These are phyloP conservation scores for Selene dorsalis DNA, from an alignment of 2,797 vertebrate species.

Conservation along the genomic window DNA sequence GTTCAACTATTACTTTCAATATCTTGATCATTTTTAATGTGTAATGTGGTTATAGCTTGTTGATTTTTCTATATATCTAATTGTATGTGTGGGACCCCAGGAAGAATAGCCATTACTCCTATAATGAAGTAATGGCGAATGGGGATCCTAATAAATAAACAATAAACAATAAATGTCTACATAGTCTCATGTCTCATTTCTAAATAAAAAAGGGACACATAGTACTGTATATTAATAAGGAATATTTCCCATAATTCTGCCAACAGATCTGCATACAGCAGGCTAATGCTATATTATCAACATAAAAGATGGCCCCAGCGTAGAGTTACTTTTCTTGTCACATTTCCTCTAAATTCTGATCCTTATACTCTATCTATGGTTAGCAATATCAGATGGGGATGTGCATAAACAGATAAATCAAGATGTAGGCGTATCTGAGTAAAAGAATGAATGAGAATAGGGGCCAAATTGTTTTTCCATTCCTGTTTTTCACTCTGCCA, in stretches of 20 bases:
- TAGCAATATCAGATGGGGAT: not conserved
- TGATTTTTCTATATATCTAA: too few relatives aligned
- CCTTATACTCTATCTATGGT: not conserved
- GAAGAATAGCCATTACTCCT: too few relatives aligned
- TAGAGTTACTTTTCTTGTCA: not conserved
- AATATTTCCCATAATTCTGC: not conserved
- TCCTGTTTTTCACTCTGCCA: constrained; percentile 23
- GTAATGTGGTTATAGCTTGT: too few relatives aligned
- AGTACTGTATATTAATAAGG: not conserved
- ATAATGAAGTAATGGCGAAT: too few relatives aligned
- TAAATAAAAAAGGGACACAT: not conserved
- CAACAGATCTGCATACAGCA: not conserved
- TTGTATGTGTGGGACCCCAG: too few relatives aligned
- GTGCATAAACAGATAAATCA: constrained; percentile 8
- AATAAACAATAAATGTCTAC: not conserved
- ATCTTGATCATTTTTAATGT: too few relatives aligned
- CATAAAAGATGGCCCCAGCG: not conserved
- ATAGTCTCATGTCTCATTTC: constrained; percentile 17
- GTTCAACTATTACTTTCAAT: too few relatives aligned
- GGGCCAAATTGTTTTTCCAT: constrained; percentile 34
- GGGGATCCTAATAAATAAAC: too few relatives aligned
- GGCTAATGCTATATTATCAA: not conserved
- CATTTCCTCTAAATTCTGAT: not conserved
- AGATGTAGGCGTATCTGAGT: constrained; percentile 4
- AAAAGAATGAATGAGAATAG: constrained; percentile 36